Percentiles rank a stretch among this genome's conserved stretches.
Conservation (phyloP, 1,140 invertebrate species). For the Philopotamus ludificatus region DNA sequence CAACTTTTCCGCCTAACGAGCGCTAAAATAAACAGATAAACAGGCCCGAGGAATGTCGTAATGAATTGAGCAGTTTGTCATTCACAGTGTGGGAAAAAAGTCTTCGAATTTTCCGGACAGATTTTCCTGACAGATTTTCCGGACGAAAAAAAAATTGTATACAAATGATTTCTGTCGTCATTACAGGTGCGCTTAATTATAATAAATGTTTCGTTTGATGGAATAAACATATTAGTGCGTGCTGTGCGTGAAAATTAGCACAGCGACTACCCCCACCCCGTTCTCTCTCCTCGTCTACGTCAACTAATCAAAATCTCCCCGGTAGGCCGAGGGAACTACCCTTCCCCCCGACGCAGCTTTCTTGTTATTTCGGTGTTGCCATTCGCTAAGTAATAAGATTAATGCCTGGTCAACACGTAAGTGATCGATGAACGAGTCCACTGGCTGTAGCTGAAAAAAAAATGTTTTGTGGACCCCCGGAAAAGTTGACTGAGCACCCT, state of each 20-base stretch:
- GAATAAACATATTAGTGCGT: no score
- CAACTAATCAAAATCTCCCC: no score
- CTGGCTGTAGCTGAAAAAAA: background rate
- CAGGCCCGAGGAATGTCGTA: conserved; percentile 22
- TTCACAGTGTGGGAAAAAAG: no score
- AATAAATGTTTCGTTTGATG: no score
- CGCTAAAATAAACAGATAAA: conserved; percentile 17
- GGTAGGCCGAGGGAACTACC: no score
- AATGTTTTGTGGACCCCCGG: background rate
- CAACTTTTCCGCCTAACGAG: conserved; percentile 27
- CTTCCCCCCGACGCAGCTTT: background rate
- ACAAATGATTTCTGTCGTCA: no score
- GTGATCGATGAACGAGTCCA: background rate
- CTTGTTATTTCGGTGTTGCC: background rate
- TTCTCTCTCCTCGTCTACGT: no score
- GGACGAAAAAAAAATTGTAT: no score
- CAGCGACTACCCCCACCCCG: background rate
- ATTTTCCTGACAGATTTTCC: no score
- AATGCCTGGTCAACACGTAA: background rate
- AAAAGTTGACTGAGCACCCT: background rate
- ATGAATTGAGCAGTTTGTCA: conserved; percentile 26
- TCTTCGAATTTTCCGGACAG: no score
- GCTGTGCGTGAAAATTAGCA: no score
- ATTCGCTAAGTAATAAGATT: background rate
- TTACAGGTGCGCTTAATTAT: no score